These are phyloP conservation scores for Drosophila buzzatii DNA, from an alignment of 2,888 invertebrate genomes.

Conservation along the genomic window DNA sequence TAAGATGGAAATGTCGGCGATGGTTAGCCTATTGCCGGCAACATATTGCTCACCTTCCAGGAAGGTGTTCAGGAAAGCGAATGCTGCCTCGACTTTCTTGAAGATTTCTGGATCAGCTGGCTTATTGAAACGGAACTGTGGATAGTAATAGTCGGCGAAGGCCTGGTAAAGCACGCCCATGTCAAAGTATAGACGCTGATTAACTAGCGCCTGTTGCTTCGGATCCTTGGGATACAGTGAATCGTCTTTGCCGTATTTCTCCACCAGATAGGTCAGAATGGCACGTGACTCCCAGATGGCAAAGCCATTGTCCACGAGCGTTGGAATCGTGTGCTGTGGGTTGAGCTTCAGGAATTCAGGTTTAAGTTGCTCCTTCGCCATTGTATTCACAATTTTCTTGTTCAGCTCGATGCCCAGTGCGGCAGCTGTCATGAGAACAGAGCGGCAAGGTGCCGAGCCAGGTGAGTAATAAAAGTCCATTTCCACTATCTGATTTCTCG, in stretches of 20 bases:
- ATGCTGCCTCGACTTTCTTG: conserved; percentile 89
- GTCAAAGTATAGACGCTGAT: conserved; percentile 92
- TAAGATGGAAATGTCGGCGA: conserved; percentile 91
- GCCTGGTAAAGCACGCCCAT: conserved; percentile 90
- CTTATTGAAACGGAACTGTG: conserved; percentile 87
- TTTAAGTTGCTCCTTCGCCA: conserved; percentile 88
- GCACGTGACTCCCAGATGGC: conserved; percentile 93
- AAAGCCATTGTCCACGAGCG: conserved; percentile 92
- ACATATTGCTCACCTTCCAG: conserved; percentile 89
- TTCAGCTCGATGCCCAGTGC: conserved; percentile 89
- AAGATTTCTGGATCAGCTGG: conserved; percentile 89
- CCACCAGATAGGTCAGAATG: conserved; percentile 91
- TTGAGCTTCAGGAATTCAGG: conserved; percentile 91
- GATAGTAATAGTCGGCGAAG: conserved; percentile 89
- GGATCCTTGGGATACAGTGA: conserved; percentile 91
- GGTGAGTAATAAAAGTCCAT: conserved; percentile 88
- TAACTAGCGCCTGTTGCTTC: conserved; percentile 90
- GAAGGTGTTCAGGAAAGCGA: conserved; percentile 90
- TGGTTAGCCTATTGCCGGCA: conserved; percentile 90
- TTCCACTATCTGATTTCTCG: background rate
- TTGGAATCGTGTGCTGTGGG: conserved; percentile 93
- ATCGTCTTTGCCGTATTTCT: conserved; percentile 92
- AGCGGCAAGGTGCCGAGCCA: conserved; percentile 88
- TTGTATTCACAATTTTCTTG: conserved; percentile 88
- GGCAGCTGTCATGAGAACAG: conserved; percentile 88